These are phyloP conservation scores for Timandra comae DNA, from an alignment of 2,888 invertebrate genomes.

Conservation along the genomic window DNA sequence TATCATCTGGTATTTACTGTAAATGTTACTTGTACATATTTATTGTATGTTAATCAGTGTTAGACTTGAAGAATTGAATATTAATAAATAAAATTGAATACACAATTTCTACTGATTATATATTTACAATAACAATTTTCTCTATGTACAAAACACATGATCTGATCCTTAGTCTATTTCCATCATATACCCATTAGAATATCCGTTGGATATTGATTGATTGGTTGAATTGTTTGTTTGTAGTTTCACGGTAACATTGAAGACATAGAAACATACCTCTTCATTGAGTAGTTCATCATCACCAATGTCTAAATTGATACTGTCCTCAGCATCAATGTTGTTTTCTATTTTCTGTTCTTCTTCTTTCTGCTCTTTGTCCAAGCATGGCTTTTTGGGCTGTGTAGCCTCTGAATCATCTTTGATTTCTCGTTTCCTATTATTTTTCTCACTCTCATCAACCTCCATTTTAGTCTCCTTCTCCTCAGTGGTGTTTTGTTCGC, in stretches of 20 bases:
- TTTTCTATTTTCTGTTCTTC: constrained; percentile 68
- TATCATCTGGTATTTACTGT: not conserved
- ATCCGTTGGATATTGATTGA: constrained; percentile 46
- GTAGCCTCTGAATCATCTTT: constrained; percentile 52
- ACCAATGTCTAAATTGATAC: constrained; percentile 86
- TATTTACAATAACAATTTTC: constrained; percentile 11
- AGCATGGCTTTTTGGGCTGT: constrained; percentile 54
- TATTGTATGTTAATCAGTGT: constrained; percentile 14
- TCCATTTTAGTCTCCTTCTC: constrained; percentile 44
- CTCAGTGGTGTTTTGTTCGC: not conserved
- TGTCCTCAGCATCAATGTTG: constrained; percentile 85
- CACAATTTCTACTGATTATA: constrained; percentile 20
- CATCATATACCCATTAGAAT: constrained; percentile 37
- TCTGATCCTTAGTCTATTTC: constrained; percentile 51
- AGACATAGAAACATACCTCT: constrained; percentile 80
- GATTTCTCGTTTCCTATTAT: constrained; percentile 54
- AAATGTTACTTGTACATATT: not conserved
- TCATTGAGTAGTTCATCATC: constrained; percentile 89
- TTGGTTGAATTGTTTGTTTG: constrained; percentile 35
- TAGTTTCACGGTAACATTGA: constrained; percentile 58
- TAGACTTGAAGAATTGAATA: constrained; percentile 32
- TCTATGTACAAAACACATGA: no score
- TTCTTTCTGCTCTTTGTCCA: constrained; percentile 51
- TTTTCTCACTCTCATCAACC: constrained; percentile 46
- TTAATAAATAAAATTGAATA: constrained; percentile 37